phyloP scores from a whole-genome alignment of 2,888 invertebrate genomes.

The Hypolimnas misippus region DNA sequence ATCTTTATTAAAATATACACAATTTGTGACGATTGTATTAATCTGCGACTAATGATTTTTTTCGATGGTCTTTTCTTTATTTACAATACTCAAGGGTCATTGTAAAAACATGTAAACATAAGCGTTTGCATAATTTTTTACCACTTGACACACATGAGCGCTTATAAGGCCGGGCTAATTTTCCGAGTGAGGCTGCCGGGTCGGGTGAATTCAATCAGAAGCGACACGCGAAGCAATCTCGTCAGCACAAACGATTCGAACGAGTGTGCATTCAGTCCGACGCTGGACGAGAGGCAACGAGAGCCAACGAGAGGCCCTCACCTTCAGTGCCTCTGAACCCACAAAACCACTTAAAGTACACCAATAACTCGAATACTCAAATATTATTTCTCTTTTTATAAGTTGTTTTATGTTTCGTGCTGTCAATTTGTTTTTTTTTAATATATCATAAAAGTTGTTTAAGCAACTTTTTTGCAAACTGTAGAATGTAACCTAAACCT shows the following conservation, averaged over 20 bases:
- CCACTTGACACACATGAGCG: slow-evolving; percentile 69
- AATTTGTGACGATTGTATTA: too few species aligned
- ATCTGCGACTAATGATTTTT: too few species aligned
- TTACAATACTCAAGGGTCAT: background rate
- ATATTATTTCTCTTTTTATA: slow-evolving; percentile 21
- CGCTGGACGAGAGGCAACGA: slow-evolving; percentile 62
- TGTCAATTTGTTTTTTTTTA: background rate
- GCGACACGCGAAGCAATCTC: slow-evolving; percentile 78
- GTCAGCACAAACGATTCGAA: slow-evolving; percentile 69
- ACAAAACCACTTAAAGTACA: slow-evolving; percentile 55
- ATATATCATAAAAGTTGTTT: background rate
- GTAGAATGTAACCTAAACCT: too few species aligned
- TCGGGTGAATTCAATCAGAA: slow-evolving; percentile 60
- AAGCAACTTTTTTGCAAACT: too few species aligned
- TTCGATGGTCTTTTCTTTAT: too few species aligned
- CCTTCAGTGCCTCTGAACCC: slow-evolving; percentile 55
- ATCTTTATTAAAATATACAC: too few species aligned
- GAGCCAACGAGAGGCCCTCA: slow-evolving; percentile 61
- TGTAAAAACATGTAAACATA: background rate
- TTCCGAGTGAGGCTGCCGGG: slow-evolving; percentile 61
- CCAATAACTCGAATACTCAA: slow-evolving; percentile 37
- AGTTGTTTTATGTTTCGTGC: background rate
- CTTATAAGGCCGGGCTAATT: slow-evolving; percentile 73
- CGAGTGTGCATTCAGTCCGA: slow-evolving; percentile 72
- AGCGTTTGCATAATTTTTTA: slow-evolving; percentile 39